Conservation (phyloP, 2,888 invertebrate species). For the Xanthostigma xanthostigma region DNA sequence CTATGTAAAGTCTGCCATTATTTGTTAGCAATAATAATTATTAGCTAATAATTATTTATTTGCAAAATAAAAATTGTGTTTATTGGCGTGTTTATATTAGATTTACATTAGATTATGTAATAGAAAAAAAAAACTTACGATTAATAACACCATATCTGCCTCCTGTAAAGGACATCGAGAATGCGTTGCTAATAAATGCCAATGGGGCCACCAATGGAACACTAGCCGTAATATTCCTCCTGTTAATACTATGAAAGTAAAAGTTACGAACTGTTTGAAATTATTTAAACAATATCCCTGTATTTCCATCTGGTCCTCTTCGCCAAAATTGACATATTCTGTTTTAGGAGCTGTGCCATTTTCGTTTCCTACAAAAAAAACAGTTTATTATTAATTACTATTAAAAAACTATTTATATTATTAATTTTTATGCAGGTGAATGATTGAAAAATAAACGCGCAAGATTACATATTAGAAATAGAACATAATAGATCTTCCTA, state of each 20-base stretch:
- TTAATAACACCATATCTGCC: conserved; percentile 64
- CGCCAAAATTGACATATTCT: conserved; percentile 21
- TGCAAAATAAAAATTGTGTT: not conserved
- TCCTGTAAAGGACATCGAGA: conserved; percentile 47
- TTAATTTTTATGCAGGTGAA: no score
- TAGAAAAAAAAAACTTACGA: conserved; percentile 33
- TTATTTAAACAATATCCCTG: conserved; percentile 46
- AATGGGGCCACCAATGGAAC: conserved; percentile 78
- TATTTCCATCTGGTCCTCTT: conserved; percentile 34
- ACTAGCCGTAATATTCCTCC: conserved; percentile 65
- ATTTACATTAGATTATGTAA: not conserved
- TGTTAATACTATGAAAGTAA: conserved; percentile 47
- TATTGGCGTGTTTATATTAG: not conserved
- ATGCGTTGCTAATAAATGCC: conserved; percentile 60
- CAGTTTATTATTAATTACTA: no score
- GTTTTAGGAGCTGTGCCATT: conserved; percentile 3
- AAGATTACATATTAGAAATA: no score
- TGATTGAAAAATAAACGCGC: no score
- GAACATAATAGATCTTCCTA: no score
- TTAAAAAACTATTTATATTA: no score
- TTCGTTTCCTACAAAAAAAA: no score
- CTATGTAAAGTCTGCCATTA: not conserved
- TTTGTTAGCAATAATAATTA: no score
- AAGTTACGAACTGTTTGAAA: conserved; percentile 37
- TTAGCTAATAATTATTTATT: not conserved